These are phyloP conservation scores for Eulithis prunata DNA, from an alignment of 2,888 invertebrate species.

Conservation along the genomic window DNA sequence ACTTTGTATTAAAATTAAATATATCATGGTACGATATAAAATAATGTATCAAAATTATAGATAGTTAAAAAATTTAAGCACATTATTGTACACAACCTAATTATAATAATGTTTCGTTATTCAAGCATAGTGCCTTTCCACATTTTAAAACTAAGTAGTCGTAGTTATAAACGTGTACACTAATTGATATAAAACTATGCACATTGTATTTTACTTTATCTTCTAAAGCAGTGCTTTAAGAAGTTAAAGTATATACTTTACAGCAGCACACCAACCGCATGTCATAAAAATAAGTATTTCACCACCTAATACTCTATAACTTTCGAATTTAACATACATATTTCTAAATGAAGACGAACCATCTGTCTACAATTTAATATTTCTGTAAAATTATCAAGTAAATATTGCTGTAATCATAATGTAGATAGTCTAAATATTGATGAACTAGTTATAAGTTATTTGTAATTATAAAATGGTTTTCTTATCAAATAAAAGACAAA, in stretches of 20 bases:
- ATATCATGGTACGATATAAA: constrained; percentile 3
- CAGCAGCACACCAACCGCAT: constrained; percentile 39
- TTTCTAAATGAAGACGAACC: constrained; percentile 48
- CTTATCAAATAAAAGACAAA: constrained; percentile 60
- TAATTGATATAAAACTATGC: constrained; percentile 51
- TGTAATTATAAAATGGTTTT: constrained; percentile 68
- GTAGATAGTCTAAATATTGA: constrained; percentile 69
- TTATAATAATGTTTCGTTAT: constrained; percentile 52
- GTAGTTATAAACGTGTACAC: constrained; percentile 54
- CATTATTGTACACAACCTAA: constrained; percentile 30
- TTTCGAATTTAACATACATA: constrained; percentile 67
- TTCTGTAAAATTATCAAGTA: constrained; percentile 57
- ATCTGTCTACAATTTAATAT: constrained; percentile 51
- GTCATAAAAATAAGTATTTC: constrained; percentile 40
- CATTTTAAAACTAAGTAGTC: constrained; percentile 61
- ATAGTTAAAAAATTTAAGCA: constrained; percentile 19
- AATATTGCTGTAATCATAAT: constrained; percentile 53
- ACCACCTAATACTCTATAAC: constrained; percentile 50
- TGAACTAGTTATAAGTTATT: constrained; percentile 67
- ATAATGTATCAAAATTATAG: not conserved
- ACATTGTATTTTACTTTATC: constrained; percentile 52
- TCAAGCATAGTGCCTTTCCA: constrained; percentile 81
- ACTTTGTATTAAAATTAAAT: not conserved
- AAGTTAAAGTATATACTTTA: constrained; percentile 45
- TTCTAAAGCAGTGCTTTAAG: constrained; percentile 45